A percentile compares a stretch with the other conserved stretches of the same genome.
Conservation (phyloP, 1,140 invertebrate genomes). For the Drosophila burlai region DNA sequence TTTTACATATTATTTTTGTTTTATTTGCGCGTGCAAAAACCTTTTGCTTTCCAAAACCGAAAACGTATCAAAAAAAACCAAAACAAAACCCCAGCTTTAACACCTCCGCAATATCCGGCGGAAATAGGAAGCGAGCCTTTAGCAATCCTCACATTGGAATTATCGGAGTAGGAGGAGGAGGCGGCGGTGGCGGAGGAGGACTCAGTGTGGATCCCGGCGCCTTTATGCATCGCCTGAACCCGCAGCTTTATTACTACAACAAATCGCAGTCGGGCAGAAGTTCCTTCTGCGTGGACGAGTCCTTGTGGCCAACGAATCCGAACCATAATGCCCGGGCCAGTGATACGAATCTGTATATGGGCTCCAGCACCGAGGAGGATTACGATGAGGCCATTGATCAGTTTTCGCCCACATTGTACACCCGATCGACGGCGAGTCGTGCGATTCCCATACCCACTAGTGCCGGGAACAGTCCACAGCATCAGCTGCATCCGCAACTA, state of each 20-base stretch:
- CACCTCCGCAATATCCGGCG: conserved; percentile 19
- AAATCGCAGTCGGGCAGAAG: conserved; percentile 66
- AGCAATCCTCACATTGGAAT: conserved; percentile 74
- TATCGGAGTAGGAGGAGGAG: not conserved
- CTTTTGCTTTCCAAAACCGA: conserved; percentile 28
- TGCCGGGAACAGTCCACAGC: conserved; percentile 76
- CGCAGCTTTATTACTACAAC: conserved; percentile 75
- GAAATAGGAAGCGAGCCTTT: conserved; percentile 72
- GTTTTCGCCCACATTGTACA: conserved; percentile 76
- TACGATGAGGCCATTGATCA: conserved; percentile 79
- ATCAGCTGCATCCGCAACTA: conserved; percentile 25
- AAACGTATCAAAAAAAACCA: conserved; percentile 1
- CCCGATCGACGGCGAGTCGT: conserved; percentile 22
- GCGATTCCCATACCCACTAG: conserved; percentile 76
- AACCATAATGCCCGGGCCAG: conserved; percentile 32
- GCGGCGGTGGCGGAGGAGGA: conserved; percentile 1
- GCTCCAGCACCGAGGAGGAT: conserved; percentile 53
- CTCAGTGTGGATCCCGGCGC: conserved; percentile 28
- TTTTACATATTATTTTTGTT: conserved; percentile 26
- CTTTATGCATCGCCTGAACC: conserved; percentile 56
- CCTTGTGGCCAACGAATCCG: conserved; percentile 58
- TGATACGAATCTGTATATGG: conserved; percentile 64
- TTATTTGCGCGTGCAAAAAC: conserved; percentile 28
- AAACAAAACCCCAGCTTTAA: conserved; percentile 16
- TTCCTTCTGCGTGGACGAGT: conserved; percentile 77